Percentiles rank a stretch among this genome's conserved stretches.
phyloP scores from a whole-genome alignment of 2,113 vertebrate genomes.

The Silurus glanis region DNA sequence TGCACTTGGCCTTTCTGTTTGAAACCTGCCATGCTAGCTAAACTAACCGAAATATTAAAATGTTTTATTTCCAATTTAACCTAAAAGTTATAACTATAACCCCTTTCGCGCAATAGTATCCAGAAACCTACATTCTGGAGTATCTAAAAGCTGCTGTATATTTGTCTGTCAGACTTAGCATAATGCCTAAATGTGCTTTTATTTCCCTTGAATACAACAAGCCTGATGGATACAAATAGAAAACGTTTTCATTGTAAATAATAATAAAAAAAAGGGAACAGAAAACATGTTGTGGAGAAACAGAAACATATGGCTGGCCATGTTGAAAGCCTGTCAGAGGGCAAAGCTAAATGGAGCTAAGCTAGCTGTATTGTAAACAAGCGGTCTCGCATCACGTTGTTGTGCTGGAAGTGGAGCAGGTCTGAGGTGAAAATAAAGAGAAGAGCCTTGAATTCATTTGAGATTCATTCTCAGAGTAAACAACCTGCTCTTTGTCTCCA shows the following conservation, averaged over 20 bases:
- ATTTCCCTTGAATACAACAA: not conserved
- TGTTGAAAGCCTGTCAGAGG: not conserved
- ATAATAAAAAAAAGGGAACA: not conserved
- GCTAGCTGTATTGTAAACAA: slow-evolving; percentile 32
- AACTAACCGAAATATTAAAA: not conserved
- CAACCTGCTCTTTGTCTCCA: not conserved
- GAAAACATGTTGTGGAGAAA: not conserved
- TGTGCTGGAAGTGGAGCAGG: not conserved
- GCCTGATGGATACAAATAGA: not conserved
- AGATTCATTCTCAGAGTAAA: too few relatives aligned
- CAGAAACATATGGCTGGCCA: not conserved
- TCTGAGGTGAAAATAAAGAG: not conserved
- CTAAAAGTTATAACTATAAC: not conserved
- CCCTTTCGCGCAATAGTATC: not conserved
- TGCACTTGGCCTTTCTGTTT: slow-evolving; percentile 21
- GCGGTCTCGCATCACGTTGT: not conserved
- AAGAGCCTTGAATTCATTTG: not conserved
- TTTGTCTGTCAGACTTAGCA: not conserved
- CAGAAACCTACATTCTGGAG: not conserved
- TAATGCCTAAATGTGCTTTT: not conserved
- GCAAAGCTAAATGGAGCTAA: slow-evolving; percentile 30
- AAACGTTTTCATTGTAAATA: not conserved
- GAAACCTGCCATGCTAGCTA: slow-evolving; percentile 16
- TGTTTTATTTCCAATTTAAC: not conserved
- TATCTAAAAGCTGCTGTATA: not conserved